Conservation (phyloP, 2,797 vertebrate genomes). For the Protonibea diacanthus region DNA sequence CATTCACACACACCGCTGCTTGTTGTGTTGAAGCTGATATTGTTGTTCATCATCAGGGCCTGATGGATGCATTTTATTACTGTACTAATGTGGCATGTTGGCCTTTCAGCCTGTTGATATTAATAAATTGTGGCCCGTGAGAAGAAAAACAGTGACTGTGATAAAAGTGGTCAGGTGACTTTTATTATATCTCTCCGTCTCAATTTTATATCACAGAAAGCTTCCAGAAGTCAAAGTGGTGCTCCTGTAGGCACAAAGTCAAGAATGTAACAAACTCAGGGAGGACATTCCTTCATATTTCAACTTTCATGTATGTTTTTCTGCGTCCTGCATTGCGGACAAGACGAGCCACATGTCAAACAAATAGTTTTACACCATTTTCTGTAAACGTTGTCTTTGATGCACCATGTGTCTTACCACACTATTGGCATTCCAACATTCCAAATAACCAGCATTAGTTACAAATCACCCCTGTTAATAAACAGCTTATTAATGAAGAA, state of each 20-base stretch:
- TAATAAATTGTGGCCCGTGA: background rate
- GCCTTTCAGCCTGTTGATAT: background rate
- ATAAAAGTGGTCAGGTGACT: background rate
- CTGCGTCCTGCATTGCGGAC: background rate
- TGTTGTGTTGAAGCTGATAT: slow-evolving; percentile 6
- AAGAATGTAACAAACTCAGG: background rate
- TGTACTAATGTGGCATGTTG: background rate
- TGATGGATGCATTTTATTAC: background rate
- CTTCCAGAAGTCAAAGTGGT: background rate
- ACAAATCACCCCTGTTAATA: background rate
- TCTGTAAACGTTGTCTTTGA: background rate
- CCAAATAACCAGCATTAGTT: background rate
- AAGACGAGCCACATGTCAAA: background rate
- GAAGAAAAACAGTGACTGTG: background rate
- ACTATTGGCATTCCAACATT: background rate
- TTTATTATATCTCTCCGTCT: slow-evolving; percentile 15
- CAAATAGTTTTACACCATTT: background rate
- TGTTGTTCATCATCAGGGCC: background rate
- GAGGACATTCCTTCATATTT: background rate
- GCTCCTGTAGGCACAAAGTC: background rate
- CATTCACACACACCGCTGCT: background rate
- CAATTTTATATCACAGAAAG: background rate
- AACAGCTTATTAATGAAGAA: background rate
- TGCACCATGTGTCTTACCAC: background rate
- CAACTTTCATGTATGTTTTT: background rate